These are phyloP conservation scores for Andrena haemorrhoa DNA, from an alignment of 2,888 invertebrate species.

Conservation along the genomic window DNA sequence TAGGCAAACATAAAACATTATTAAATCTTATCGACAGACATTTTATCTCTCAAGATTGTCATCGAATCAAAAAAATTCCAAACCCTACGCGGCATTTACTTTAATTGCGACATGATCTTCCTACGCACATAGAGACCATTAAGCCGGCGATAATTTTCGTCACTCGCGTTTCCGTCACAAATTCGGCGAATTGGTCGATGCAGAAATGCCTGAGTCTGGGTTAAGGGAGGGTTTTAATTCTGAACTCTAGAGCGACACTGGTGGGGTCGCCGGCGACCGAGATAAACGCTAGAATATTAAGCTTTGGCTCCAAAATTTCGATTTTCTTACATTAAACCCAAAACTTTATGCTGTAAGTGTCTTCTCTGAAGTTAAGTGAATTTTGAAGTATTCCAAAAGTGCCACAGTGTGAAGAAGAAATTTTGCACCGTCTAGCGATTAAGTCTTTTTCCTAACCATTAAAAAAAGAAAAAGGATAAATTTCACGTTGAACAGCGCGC, in stretches of 20 bases:
- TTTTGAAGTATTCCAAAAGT: too few species aligned
- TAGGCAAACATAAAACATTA: conserved; percentile 68
- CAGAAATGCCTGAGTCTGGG: neutral
- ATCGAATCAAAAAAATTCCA: conserved; percentile 67
- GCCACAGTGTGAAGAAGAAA: neutral
- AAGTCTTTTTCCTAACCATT: too few species aligned
- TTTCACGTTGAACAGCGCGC: neutral
- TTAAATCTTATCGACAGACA: conserved; percentile 71
- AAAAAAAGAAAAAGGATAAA: neutral
- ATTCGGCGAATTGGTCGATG: conserved; percentile 1
- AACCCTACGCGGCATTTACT: conserved; percentile 41
- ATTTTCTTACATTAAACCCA: too few species aligned
- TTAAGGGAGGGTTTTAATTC: too few species aligned
- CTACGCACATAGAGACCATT: neutral
- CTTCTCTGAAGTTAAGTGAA: too few species aligned
- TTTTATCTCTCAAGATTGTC: conserved; percentile 69
- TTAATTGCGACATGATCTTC: conserved; percentile 53
- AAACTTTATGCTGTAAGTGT: too few species aligned
- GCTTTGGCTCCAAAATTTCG: too few species aligned
- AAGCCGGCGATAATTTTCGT: conserved; percentile 20
- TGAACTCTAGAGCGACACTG: too few species aligned
- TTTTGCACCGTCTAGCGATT: neutral
- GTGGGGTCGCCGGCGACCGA: too few species aligned
- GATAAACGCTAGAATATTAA: too few species aligned
- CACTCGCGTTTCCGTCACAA: neutral